Evolutionary conservation across 2,888 invertebrate species (phyloP), one percentile per base, ranked within the genome.

Genomic region (Drosophila incognita): DNA sequence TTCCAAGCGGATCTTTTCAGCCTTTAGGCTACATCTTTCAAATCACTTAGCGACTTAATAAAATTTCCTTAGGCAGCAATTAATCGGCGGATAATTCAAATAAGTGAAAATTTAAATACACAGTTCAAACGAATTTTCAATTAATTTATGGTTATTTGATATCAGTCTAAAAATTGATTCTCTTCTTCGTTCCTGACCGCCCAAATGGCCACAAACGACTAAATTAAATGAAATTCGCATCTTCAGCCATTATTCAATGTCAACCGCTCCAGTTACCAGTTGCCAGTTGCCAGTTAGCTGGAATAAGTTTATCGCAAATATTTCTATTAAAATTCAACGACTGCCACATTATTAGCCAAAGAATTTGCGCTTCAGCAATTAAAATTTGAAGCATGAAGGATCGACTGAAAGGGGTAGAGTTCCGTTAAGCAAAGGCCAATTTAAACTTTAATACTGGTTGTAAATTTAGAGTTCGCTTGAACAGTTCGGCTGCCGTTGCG

Each of bases 271-370:
- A 62, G 58, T 76, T 76, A 46, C 40, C 40, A 60, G 63, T 76
- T 75, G 36, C 24, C 35, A 24, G n/a, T 57, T 54, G 27, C 53
- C 61, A 68, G 58, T 42, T 69, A 59, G 38, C 65, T 63, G 15
- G 57, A 73, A 76, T 73, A 78, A 62, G 54, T 64, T 66, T n/a
- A 58, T 52, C 29, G 56, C 42, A 78, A 78, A 74, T 70, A 62
- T 78, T 78, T 61, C 59, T 68, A 78, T 78, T 78, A 68, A 78
- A 78, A 74, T 78, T 70, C 67, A 53, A 10, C 35, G 42, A n/a
- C 61, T 56, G 60, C 70, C 78, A 67, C 78, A 78, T 78, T 67
- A 78, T 78, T 74, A 78, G 67, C 74, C 42, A 65, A 33, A 38
- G 64, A 78, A 74, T 56, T 58, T 35, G 40, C 38, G 33, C 49